Percentiles rank a stretch among this genome's conserved stretches.
Evolutionary conservation across 2,113 vertebrate species (phyloP).

Genomic region (Burhinus oedicnemus): DNA sequence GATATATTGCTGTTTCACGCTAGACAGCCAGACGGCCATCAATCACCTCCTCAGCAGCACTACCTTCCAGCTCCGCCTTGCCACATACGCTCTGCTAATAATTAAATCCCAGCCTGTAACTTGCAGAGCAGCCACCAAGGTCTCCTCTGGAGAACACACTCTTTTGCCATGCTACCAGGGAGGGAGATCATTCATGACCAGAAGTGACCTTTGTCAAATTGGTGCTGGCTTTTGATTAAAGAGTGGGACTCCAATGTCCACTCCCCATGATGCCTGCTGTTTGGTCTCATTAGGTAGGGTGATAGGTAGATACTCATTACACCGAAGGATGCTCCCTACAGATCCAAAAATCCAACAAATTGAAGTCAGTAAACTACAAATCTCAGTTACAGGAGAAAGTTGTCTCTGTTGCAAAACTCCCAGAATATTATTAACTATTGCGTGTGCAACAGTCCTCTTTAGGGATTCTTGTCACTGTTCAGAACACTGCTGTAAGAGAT

Average conservation of each 20-base stretch:
- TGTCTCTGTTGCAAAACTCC: neutral
- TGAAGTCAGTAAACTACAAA: neutral
- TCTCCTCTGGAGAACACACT: neutral
- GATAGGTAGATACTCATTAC: neutral
- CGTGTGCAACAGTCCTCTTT: neutral
- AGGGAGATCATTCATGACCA: neutral
- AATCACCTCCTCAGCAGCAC: neutral
- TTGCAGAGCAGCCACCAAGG: neutral
- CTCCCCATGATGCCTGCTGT: neutral
- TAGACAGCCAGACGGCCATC: constrained; percentile 1
- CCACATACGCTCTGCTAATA: neutral
- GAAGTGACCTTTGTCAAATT: neutral
- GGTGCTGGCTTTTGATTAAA: neutral
- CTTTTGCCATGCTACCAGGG: neutral
- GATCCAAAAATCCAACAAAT: neutral
- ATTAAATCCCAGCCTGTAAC: neutral
- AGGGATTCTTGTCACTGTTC: neutral
- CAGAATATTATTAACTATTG: neutral
- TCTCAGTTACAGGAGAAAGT: neutral
- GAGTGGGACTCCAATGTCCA: neutral
- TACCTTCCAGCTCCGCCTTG: neutral
- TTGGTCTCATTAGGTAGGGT: neutral
- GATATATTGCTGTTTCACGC: neutral
- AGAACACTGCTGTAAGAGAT: neutral
- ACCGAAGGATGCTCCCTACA: neutral